Conservation (phyloP, 2,888 invertebrate genomes). For the Chloromyia formosa region DNA sequence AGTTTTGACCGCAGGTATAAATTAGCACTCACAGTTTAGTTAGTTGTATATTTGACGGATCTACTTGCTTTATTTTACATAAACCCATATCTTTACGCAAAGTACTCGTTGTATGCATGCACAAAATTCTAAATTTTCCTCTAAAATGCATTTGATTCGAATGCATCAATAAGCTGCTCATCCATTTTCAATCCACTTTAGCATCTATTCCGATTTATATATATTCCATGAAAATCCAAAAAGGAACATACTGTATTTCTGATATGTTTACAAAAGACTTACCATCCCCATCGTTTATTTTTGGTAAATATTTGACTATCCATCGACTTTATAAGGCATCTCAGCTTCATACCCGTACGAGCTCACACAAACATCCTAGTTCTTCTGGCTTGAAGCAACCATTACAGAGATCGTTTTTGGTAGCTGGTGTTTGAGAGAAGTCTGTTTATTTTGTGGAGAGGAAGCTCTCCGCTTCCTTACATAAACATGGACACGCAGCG, state of each 20-base stretch:
- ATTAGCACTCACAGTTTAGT: no score
- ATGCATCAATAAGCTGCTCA: not conserved
- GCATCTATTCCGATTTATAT: not conserved
- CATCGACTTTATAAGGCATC: constrained; percentile 38
- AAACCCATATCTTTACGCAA: no score
- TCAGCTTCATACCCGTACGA: not conserved
- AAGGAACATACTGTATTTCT: not conserved
- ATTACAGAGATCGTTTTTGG: no score
- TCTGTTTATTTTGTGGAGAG: constrained; percentile 26
- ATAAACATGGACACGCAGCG: not conserved
- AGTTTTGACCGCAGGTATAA: no score
- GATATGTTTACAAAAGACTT: constrained; percentile 18
- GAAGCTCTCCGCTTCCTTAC: constrained; percentile 8
- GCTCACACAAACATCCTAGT: not conserved
- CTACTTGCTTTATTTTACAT: no score
- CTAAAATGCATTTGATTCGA: not conserved
- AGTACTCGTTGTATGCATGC: no score
- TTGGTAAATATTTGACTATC: constrained; percentile 37
- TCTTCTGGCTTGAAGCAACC: not conserved
- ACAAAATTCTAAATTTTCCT: not conserved
- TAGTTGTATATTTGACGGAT: no score
- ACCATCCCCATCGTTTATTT: constrained; percentile 17
- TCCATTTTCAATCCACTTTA: not conserved
- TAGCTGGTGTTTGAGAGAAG: not conserved
- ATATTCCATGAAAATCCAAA: not conserved